Base-by-base conservation (phyloP, 2,797 vertebrate genomes). In the Sebastes iracundus region DNA sequence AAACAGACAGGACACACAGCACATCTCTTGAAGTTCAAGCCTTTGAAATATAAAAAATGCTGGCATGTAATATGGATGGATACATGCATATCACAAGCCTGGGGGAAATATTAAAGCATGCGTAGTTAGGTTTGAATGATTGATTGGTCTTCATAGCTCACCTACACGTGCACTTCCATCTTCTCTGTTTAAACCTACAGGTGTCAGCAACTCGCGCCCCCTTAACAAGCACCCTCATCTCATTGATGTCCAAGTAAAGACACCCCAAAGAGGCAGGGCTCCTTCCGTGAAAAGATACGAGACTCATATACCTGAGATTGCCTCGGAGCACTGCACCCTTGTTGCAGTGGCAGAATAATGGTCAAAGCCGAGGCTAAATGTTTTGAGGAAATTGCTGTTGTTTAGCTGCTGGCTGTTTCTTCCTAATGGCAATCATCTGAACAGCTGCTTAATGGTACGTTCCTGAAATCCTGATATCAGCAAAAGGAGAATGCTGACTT, bases 361-460 rank as follows among this genome's bases (percentile, higher is more conserved):
- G 81, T 67, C 75, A 65, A 84, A 82, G 65, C 82, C 10, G 67
- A 75, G 64, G 84, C 56, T 70, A 72, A 83, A 80, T 68, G 80
- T 76, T 53, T 11, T 61, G 25, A 80, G 79, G 49, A 86, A 90
- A 85, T 83, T 82, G 75, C 55, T 61, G 10, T 64, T 75, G 61
- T 85, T 88, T 82, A 70, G 80, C 86, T 75, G 52, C 72, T 79
- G 77, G 84, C 69, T 67, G 59, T 84, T 80, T 70, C 35, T 81
- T 72, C 87, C 66, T 82, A 80, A 86, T 68, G 58, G 78, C 74
- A 87, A 83, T 81, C 70, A 71, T 60, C 60, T 55, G 61, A 91
- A 72, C 87, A 86, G 88, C 83, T 87, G 87, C 69, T 87, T 82
- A 82, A 87, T 80, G 82, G 75, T 25, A 68, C 67, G 11, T 80